Evolutionary conservation across 2,797 vertebrate genomes (phyloP), one percentile per base, ranked within the genome.

Genomic region (Rhadinocentrus ornatus): DNA sequence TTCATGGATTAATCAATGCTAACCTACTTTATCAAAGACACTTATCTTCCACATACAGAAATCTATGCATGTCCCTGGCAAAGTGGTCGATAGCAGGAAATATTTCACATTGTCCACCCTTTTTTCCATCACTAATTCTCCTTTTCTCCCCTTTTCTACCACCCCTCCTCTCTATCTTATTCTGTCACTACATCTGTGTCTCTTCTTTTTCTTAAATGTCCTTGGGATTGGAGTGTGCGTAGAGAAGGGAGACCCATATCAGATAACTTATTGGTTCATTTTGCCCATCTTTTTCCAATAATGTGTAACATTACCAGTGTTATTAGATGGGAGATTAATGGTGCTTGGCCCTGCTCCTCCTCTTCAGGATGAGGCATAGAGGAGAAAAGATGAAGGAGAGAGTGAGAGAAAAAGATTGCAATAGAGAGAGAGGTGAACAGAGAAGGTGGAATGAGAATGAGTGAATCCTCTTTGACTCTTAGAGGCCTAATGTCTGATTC

Each of bases 1-100:
- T 94, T 94, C 92, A 94, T 94, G 92, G 94, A 95, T 95, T 94
- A 95, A 95, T 95, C 94, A 95, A 95, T 95, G 92, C 86, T 95
- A 95, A 95, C 94, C 93, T 93, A 93, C 93, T 95, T 95, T 94
- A 95, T 95, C 94, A 94, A 92, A 94, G 93, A 93, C 94, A 94
- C 93, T 95, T 94, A 94, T 95, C 93, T 94, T 93, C 93, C 84
- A 90, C 89, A 88, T 94, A 93, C 92, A 93, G 91, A 93, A 93
- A 94, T 95, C 93, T 88, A 92, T 93, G 93, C 91, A 90, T 94
- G 93, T 93, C 89, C 88, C 91, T 79, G 88, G 90, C 88, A 86
- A 86, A 86, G 61, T 81, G 87, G 92, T 94, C 92, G 90, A 94
- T 94, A 93, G 75, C 85, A 93, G 93, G 92, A 94, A 93, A 94